Evolutionary conservation across 2,888 invertebrate species (phyloP).

Genomic region (Drosophila leonis): DNA sequence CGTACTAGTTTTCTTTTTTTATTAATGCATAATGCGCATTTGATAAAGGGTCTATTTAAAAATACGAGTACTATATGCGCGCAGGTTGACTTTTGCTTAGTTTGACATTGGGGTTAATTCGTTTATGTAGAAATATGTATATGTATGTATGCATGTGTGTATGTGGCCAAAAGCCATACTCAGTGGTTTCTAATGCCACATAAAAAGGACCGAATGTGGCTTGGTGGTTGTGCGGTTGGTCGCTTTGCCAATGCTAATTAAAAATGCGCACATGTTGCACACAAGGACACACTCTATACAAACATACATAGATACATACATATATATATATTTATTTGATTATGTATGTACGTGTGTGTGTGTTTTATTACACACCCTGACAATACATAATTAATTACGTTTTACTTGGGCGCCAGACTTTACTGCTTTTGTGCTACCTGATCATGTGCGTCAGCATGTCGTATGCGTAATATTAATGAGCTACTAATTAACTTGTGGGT

Average conservation of each 20-base stretch:
- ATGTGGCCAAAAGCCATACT: conserved; percentile 33
- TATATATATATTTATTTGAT: conserved; percentile 3
- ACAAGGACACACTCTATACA: conserved; percentile 46
- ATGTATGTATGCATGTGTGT: neutral
- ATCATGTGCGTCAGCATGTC: conserved; percentile 62
- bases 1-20: conserved; percentile 1
- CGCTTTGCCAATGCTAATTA: conserved; percentile 61
- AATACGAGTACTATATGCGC: conserved; percentile 22
- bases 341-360: conserved; percentile 13
- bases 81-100: conserved; percentile 45
- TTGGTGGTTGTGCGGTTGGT: conserved; percentile 24
- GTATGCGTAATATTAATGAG: conserved; percentile 76
- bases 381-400: conserved; percentile 75
- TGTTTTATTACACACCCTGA: conserved; percentile 45
- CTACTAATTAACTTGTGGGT: conserved; percentile 65
- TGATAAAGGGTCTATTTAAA: conserved; percentile 27
- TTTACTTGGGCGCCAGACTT: conserved; percentile 25
- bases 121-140: conserved; percentile 49
- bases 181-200: conserved; percentile 52
- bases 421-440: conserved; percentile 44
- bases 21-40: conserved; percentile 29
- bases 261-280: conserved; percentile 68
- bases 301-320: neutral
- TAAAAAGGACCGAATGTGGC: conserved; percentile 20
- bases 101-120: conserved; percentile 69